These are phyloP conservation scores for Zophobas atratus DNA, from an alignment of 1,140 invertebrate genomes.

Conservation along the genomic window DNA sequence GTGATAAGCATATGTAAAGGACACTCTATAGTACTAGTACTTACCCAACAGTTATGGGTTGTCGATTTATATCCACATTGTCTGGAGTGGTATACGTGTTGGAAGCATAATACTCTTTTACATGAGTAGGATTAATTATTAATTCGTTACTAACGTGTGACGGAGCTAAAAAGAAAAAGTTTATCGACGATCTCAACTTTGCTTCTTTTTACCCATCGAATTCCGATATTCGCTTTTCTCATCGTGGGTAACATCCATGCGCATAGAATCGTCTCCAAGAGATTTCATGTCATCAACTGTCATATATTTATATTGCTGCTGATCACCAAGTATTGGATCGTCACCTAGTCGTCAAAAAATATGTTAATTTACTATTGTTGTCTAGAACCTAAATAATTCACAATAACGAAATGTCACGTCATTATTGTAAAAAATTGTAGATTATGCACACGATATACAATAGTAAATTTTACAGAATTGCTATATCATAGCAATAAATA, in stretches of 20 bases:
- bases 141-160: slow-evolving; percentile 69
- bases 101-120: slow-evolving; percentile 68
- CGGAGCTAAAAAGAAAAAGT: slow-evolving; percentile 66
- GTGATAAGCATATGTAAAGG: not conserved
- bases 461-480: too few relatives aligned
- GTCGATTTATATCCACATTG: slow-evolving; percentile 89
- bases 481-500: too few relatives aligned
- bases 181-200: slow-evolving; percentile 13
- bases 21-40: slow-evolving; percentile 59
- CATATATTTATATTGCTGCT: slow-evolving; percentile 91
- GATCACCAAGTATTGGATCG: slow-evolving; percentile 83
- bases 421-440: too few relatives aligned
- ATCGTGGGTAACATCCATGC: slow-evolving; percentile 82
- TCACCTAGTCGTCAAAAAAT: slow-evolving; percentile 74
- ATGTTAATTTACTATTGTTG: not conserved
- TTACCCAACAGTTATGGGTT: slow-evolving; percentile 91
- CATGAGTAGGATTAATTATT: slow-evolving; percentile 69
- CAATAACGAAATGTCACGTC: too few relatives aligned
- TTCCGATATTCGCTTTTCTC: slow-evolving; percentile 70
- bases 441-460: too few relatives aligned
- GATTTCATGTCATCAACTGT: slow-evolving; percentile 88
- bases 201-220: slow-evolving; percentile 65
- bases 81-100: slow-evolving; percentile 70
- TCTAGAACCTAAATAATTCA: too few relatives aligned
- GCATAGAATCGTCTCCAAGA: slow-evolving; percentile 83